Percentiles rank a stretch among this genome's conserved stretches.
Evolutionary conservation across 1,140 invertebrate species (phyloP).

Genomic region (Lucilia sericata): DNA sequence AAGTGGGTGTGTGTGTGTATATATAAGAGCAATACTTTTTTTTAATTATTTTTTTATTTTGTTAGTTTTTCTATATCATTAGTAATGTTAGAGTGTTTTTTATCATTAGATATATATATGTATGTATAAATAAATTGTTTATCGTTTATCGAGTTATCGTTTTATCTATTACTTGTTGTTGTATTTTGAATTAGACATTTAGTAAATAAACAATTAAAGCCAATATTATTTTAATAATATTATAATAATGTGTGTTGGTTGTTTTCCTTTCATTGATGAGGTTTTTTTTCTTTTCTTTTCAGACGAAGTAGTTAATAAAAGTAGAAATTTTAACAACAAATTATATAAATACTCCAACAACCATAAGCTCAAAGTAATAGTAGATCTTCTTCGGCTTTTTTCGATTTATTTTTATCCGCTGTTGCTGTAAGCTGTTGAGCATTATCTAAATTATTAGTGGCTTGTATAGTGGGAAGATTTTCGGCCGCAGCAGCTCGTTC

Average conservation of each 20-base stretch:
- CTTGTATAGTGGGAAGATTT: conserved; percentile 70
- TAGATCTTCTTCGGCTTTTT: conserved; percentile 64
- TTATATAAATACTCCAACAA: not conserved
- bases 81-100: not conserved
- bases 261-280: not conserved
- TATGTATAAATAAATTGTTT: not conserved
- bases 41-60: not conserved
- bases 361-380: conserved; percentile 58
- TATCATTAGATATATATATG: not conserved
- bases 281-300: not conserved
- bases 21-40: conserved; percentile 27
- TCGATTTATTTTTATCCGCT: conserved; percentile 51
- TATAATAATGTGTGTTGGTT: not conserved
- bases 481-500: conserved; percentile 89
- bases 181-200: conserved; percentile 30
- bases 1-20: not conserved
- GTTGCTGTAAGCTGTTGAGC: conserved; percentile 52
- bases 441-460: conserved; percentile 54
- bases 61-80: not conserved
- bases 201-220: conserved; percentile 43
- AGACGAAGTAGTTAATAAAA: not conserved
- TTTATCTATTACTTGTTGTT: conserved; percentile 22
- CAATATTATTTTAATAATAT: conserved; percentile 26
- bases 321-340: not conserved
- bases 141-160: conserved; percentile 8